These are phyloP conservation scores for Clarias magur DNA, from an alignment of 2,113 vertebrate species.

Conservation along the genomic window DNA sequence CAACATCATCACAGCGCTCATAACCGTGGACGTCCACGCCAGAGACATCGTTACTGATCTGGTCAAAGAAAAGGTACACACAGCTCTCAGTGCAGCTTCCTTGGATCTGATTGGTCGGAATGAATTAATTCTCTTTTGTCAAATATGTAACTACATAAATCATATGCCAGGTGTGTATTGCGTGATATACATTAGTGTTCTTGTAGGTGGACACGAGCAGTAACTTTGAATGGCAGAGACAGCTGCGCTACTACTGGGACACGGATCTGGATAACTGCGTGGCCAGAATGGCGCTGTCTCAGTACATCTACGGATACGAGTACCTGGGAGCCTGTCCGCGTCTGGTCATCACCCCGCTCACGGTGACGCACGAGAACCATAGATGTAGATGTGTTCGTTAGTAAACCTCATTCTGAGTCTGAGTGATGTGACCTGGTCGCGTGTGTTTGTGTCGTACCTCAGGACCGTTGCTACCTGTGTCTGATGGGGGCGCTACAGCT, in stretches of 20 bases:
- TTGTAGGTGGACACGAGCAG: conserved; percentile 70
- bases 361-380: conserved; percentile 51
- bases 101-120: too few relatives aligned
- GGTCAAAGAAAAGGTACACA: conserved; percentile 71
- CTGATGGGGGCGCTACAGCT: conserved; percentile 88
- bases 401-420: not conserved
- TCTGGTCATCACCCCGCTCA: conserved; percentile 80
- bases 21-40: conserved; percentile 82
- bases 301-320: conserved; percentile 81
- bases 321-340: conserved; percentile 81
- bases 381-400: not conserved
- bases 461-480: conserved; percentile 86
- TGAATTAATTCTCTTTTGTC: too few relatives aligned
- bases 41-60: conserved; percentile 82
- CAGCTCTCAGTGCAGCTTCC: not conserved
- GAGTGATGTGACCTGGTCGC: not conserved
- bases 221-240: conserved; percentile 83
- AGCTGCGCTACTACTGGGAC: conserved; percentile 82
- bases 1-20: conserved; percentile 80
- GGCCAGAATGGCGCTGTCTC: conserved; percentile 82
- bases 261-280: conserved; percentile 78
- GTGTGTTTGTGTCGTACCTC: not conserved
- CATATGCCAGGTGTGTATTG: too few relatives aligned
- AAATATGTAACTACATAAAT: too few relatives aligned
- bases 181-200: too few relatives aligned